These are phyloP conservation scores for Ammodytes dubius DNA, from an alignment of 2,113 vertebrate genomes.

Conservation along the genomic window DNA sequence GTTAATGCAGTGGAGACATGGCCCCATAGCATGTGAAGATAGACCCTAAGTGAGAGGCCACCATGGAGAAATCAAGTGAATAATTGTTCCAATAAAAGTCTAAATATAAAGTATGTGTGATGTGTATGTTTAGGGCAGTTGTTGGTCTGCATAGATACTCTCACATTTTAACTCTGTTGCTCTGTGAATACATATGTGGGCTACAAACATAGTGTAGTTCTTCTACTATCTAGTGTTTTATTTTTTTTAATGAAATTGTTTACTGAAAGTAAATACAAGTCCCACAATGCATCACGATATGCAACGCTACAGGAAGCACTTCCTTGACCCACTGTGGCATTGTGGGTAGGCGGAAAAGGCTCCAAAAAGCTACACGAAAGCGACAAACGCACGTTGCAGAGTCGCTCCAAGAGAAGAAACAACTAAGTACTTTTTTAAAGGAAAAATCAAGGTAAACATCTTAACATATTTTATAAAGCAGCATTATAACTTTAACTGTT, in stretches of 20 bases:
- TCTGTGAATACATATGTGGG: not conserved
- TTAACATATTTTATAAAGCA: accelerated
- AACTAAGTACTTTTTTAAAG: not conserved
- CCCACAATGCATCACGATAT: conserved; percentile 45
- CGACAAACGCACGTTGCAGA: conserved; percentile 70
- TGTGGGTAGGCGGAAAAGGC: conserved; percentile 79
- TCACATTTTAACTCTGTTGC: not conserved
- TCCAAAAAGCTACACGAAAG: conserved; percentile 42
- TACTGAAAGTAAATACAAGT: conserved; percentile 4
- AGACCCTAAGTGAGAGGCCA: not conserved
- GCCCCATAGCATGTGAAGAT: not conserved
- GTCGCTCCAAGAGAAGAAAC: not conserved
- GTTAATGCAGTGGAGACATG: not conserved
- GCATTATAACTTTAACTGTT: accelerated
- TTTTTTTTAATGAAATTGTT: too few species aligned
- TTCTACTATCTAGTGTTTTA: too few species aligned
- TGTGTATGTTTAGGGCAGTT: not conserved
- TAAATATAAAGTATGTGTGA: not conserved
- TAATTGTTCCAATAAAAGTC: not conserved
- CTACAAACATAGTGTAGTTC: not conserved
- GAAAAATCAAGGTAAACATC: conserved; percentile 20
- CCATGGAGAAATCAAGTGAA: not conserved
- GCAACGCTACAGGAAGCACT: conserved; percentile 50
- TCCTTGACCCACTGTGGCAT: conserved; percentile 34
- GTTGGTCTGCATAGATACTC: not conserved